phyloP scores from a whole-genome alignment of 2,113 vertebrate species.

The Phylloscopus trochiloides region DNA sequence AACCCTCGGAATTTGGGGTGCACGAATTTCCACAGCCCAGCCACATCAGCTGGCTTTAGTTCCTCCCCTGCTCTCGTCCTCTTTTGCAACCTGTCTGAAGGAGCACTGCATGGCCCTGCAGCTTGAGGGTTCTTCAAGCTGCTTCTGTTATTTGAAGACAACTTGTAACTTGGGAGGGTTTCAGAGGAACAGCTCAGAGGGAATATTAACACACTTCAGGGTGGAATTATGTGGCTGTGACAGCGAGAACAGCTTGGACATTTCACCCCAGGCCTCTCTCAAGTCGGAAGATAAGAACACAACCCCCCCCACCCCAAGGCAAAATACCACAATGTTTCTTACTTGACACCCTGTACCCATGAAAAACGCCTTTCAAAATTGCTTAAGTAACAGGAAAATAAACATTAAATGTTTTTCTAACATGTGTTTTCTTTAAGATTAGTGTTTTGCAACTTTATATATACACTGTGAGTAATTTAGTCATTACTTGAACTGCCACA shows the following conservation, averaged over 20 bases:
- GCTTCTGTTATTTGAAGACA: background rate
- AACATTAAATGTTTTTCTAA: background rate
- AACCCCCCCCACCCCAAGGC: background rate
- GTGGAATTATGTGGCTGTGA: background rate
- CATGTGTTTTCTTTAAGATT: background rate
- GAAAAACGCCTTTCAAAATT: background rate
- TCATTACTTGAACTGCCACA: background rate
- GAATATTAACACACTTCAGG: background rate
- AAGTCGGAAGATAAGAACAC: background rate
- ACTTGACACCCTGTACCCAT: background rate
- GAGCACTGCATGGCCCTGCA: background rate
- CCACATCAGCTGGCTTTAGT: background rate
- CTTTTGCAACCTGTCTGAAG: background rate
- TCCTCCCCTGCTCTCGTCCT: background rate
- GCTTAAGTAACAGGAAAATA: background rate
- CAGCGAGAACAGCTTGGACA: constrained; percentile 43
- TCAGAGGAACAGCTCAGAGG: background rate
- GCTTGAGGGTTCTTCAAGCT: background rate
- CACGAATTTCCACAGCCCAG: background rate
- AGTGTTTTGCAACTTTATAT: background rate
- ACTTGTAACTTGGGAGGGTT: background rate
- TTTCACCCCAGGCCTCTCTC: background rate
- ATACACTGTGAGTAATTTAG: background rate
- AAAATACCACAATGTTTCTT: background rate
- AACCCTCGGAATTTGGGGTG: background rate